Evolutionary conservation across 2,888 invertebrate genomes (phyloP).

Genomic region (Agonopterix subpropinquella): DNA sequence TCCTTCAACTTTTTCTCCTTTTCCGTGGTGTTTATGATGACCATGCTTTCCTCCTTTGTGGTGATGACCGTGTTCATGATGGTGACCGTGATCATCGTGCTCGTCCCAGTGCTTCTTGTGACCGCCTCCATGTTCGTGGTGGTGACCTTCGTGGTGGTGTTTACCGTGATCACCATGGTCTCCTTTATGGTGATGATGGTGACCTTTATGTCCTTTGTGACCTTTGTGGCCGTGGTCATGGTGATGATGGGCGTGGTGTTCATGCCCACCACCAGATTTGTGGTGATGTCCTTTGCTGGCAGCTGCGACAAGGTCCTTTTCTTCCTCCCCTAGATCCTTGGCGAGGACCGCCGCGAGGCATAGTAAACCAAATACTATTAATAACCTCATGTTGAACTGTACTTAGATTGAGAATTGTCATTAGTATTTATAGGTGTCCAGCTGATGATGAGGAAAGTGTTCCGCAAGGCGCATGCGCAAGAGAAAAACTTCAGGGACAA

Average conservation of each 20-base stretch:
- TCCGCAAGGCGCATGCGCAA: conserved; percentile 47
- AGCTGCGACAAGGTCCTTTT: conserved; percentile 59
- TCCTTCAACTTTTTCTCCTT: conserved; percentile 62
- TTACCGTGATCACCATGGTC: conserved; percentile 62
- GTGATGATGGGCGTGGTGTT: conserved; percentile 61
- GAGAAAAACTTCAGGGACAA: conserved; percentile 43
- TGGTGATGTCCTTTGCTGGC: conserved; percentile 56
- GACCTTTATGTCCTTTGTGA: conserved; percentile 65
- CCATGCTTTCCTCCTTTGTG: conserved; percentile 66
- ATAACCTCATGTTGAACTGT: conserved; percentile 56
- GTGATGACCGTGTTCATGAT: conserved; percentile 64
- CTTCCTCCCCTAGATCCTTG: conserved; percentile 51
- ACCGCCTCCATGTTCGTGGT: conserved; percentile 59
- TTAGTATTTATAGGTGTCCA: conserved; percentile 58
- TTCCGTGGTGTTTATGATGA: conserved; percentile 62
- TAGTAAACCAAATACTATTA: conserved; percentile 48
- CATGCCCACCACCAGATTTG: conserved; percentile 60
- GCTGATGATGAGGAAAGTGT: conserved; percentile 55
- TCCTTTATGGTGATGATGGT: conserved; percentile 66
- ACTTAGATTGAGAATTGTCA: conserved; percentile 29
- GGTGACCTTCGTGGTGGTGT: conserved; percentile 60
- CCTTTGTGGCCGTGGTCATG: conserved; percentile 61
- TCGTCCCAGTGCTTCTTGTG: conserved; percentile 65
- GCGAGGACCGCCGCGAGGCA: conserved; percentile 60
- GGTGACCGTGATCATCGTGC: conserved; percentile 59